A percentile compares a stretch with the other conserved stretches of the same genome.
phyloP scores from a whole-genome alignment of 2,888 invertebrate species.

The Allacma fusca region DNA sequence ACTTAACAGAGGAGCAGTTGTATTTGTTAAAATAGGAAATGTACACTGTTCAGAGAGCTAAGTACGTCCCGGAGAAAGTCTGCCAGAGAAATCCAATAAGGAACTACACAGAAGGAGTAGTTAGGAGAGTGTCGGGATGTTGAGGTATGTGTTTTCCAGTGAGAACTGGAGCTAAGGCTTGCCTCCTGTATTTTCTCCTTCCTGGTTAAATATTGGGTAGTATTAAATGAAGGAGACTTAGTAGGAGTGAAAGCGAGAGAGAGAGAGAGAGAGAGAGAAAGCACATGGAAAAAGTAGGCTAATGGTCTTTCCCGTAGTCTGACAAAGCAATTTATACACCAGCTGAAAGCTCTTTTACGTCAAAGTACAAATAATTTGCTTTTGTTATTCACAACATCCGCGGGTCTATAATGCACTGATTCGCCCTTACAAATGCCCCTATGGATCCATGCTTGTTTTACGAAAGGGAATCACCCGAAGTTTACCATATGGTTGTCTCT shows the following conservation, averaged over 20 bases:
- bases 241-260: background rate
- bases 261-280: background rate
- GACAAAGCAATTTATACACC: constrained; percentile 37
- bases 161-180: no score
- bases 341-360: constrained; percentile 23
- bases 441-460: no score
- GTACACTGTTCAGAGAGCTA: background rate
- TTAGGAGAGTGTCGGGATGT: background rate
- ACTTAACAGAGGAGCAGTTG: background rate
- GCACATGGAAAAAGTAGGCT: constrained; percentile 33
- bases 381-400: constrained; percentile 18
- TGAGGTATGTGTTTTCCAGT: no score
- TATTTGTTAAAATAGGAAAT: background rate
- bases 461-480: background rate
- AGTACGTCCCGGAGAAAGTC: background rate
- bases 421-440: background rate
- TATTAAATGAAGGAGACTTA: no score
- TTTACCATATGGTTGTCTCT: background rate
- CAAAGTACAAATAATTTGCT: constrained; percentile 23
- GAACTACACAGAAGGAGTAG: background rate
- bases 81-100: background rate
- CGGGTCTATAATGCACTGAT: constrained; percentile 3
- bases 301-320: constrained; percentile 32
- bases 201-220: constrained; percentile 29
- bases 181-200: no score